Evolutionary conservation across 2,797 vertebrate genomes (phyloP), one percentile per base, ranked within the genome.

Genomic region (Galagoides demidoff): DNA sequence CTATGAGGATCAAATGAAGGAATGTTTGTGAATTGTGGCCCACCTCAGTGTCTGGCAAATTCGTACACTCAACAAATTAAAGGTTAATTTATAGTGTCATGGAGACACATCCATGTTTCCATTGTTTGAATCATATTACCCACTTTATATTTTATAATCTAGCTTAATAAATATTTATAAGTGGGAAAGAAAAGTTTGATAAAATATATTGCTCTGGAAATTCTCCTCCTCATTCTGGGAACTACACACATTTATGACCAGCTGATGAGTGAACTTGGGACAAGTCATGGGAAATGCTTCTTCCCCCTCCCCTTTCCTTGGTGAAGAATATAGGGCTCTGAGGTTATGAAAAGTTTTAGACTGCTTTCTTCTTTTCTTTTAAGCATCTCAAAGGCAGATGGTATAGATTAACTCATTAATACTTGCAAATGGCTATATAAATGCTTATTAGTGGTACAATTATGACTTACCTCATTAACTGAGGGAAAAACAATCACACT

Each of bases 131-230:
- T 95, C 89, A 85, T 39, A 55, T n/a, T 82, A 52, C 68, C 52
- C 59, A 43, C 55, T 89, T 89, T 29, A 7, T 27, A 52, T 19
- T 89, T 95, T 88, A 71, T 85, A 85, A 94, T 57, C 12, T 49
- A 61, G 82, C 49, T 92, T 34, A 31, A 84, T 22, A 94, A 82
- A 29, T 39, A 5, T 85, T 90, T 90, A 23, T 90, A 89, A 92
- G 91, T 29, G 25, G 77, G 90, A 43, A 81, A 90, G 81, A 82
- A 66, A 93, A 82, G 27, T 70, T 82, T 64, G 84, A 95, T 34
- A 73, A 82, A 79, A 76, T 43, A 61, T 5, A 55, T 31, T 39
- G 37, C 49, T 70, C 74, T 78, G 63, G 81, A 92, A 81, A 73
- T 22, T 73, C 59, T 63, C 23, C 12, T 85, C 70, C 91, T 70